These are phyloP conservation scores for Microcebus jonahi DNA, from an alignment of 2,113 vertebrate genomes.

Conservation along the genomic window DNA sequence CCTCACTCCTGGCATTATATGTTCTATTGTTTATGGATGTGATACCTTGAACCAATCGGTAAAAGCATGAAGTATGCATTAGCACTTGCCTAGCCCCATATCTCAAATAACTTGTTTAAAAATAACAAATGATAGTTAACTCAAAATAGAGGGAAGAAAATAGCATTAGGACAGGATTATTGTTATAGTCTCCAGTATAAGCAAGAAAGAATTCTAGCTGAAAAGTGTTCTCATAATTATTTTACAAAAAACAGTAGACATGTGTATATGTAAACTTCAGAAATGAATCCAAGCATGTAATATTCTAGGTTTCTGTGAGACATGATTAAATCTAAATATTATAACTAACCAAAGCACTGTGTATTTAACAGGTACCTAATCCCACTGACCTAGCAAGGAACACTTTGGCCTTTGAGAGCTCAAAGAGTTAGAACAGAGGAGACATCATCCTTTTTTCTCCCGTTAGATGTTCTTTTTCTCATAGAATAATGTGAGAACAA, in stretches of 20 bases:
- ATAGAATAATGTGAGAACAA: not conserved
- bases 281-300: not conserved
- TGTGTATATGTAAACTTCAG: not conserved
- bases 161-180: not conserved
- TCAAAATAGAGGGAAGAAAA: not conserved
- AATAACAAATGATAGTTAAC: not conserved
- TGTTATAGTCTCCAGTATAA: not conserved
- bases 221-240: not conserved
- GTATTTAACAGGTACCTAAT: not conserved
- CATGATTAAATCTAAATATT: not conserved
- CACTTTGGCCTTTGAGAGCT: not conserved
- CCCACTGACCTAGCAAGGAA: not conserved
- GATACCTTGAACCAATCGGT: not conserved
- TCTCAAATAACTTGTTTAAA: not conserved
- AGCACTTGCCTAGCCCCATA: not conserved
- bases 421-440: not conserved
- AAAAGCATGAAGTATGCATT: not conserved
- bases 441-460: not conserved
- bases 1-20: not conserved
- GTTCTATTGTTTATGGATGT: not conserved
- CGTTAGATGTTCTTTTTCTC: not conserved
- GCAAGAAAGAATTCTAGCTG: not conserved
- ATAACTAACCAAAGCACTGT: not conserved
- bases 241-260: not conserved
- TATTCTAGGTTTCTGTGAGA: not conserved